A percentile compares a stretch with the other conserved stretches of the same genome.
These are phyloP conservation scores for Silvanus unidentatus DNA, from an alignment of 2,888 invertebrate genomes.

Conservation along the genomic window DNA sequence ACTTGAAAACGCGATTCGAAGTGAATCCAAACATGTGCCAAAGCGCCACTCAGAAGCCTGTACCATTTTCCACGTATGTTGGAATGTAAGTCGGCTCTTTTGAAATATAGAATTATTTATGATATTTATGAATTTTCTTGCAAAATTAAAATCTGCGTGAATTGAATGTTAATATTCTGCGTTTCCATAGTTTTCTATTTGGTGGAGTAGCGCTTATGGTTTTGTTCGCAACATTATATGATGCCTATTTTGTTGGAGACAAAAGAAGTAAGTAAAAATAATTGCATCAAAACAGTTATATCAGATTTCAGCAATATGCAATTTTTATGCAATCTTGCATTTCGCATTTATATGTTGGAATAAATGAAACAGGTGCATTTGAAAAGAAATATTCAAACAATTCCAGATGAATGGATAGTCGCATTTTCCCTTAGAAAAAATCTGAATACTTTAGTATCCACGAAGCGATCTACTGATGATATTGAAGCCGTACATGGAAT, in stretches of 20 bases:
- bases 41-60: slow-evolving; percentile 22
- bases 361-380: too few species aligned
- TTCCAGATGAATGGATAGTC: slow-evolving; percentile 49
- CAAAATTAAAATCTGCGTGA: background rate
- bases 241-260: slow-evolving; percentile 25
- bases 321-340: background rate
- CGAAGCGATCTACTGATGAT: slow-evolving; percentile 52
- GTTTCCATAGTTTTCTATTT: slow-evolving; percentile 34
- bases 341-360: background rate
- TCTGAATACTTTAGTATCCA: slow-evolving; percentile 50
- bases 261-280: slow-evolving; percentile 28
- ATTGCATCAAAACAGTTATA: background rate
- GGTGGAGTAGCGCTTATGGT: slow-evolving; percentile 27
- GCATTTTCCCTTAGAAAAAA: slow-evolving; percentile 62
- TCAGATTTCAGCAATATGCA: background rate
- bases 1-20: slow-evolving; percentile 52
- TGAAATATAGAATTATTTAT: too few species aligned
- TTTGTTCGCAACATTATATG: slow-evolving; percentile 32
- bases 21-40: slow-evolving; percentile 62
- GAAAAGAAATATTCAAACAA: background rate
- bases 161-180: slow-evolving; percentile 5
- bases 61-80: slow-evolving; percentile 31
- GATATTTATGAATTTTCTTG: too few species aligned
- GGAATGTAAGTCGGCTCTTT: slow-evolving; percentile 27
- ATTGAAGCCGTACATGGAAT: slow-evolving; percentile 62